phyloP scores from a whole-genome alignment of 2,888 invertebrate species.

The Rhamphomyia laevipes region DNA sequence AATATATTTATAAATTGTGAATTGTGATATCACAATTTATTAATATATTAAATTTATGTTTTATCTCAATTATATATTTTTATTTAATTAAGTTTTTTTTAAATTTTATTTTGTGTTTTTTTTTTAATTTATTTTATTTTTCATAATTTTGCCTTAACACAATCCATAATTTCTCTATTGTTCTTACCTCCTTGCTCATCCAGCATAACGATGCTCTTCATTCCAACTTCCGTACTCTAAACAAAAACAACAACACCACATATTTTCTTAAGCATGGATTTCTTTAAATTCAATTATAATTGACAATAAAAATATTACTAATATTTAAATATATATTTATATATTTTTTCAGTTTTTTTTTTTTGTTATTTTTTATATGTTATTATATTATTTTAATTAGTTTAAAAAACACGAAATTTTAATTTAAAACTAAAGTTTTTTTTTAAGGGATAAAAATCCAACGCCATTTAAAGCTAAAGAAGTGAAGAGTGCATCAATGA shows the following conservation, averaged over 20 bases:
- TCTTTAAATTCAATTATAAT: conserved; percentile 9
- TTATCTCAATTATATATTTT: no score
- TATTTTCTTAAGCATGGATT: conserved; percentile 20
- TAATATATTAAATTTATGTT: no score
- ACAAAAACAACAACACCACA: conserved; percentile 51
- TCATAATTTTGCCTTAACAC: conserved; percentile 8
- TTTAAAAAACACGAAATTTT: neutral
- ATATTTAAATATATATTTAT: no score
- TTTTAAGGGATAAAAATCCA: neutral
- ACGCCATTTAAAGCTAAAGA: neutral
- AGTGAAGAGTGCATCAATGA: no score
- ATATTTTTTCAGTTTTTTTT: no score
- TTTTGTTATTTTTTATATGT: no score
- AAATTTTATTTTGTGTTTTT: conserved; percentile 10
- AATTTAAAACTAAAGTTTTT: no score
- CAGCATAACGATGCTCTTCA: conserved; percentile 98
- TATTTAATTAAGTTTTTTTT: neutral
- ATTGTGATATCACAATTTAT: no score
- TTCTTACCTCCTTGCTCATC: conserved; percentile 99
- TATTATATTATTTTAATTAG: neutral
- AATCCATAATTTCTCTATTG: conserved; percentile 14
- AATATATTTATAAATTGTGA: no score
- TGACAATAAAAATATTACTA: neutral
- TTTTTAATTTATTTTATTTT: conserved; percentile 3
- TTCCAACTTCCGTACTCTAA: conserved; percentile 99